Base-by-base conservation (phyloP, 2,797 vertebrate species). In the Phrynocephalus guinanensis region DNA sequence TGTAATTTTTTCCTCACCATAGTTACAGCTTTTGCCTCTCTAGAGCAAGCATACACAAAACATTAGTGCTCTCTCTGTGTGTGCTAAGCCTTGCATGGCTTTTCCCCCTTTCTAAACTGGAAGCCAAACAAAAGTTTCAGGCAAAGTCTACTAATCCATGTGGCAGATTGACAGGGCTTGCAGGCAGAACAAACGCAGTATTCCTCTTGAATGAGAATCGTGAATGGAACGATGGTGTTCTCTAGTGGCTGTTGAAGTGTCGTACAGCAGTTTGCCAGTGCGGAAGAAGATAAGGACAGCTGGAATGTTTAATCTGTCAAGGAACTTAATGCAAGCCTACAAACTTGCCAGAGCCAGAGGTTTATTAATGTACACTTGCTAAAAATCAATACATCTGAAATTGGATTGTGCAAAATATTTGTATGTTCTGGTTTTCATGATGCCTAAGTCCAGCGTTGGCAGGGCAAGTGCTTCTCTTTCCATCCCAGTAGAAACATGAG, bases 101-200 rank as follows among this genome's bases (percentile, higher is more conserved):
- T 20, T 95, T 93, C 91, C 68, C 91, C 83, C 67, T 91, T 83
- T 90, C 8, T 70, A 72, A 88, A 92, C 91, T 94, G 87, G 52
- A 82, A 86, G 86, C 82, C 68, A 85, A 79, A 91, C 30, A 90
- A 73, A 77, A 87, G 88, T 91, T 92, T 92, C 82, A 90, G 73
- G 63, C 82, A 92, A 87, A 63, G 60, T 33, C 0, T 0, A 18
- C 60, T 84, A 78, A 79, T 28, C 78, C 84, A 52, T 24, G 28
- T 84, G 71, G 80, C 87, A 13, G 89, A 83, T 89, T 91, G 66
- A 82, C 44, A 86, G 66, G 22, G 80, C 56, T 75, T 86, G 16
- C 44, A 85, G 82, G 81, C 91, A 78, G 77, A 93, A 92, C 75
- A 90, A 89, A 93, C 79, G 60, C 76, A 26, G 83, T 85, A 79